Evolutionary conservation across 2,888 invertebrate genomes (phyloP).

Genomic region (Dysmachus trigonus): DNA sequence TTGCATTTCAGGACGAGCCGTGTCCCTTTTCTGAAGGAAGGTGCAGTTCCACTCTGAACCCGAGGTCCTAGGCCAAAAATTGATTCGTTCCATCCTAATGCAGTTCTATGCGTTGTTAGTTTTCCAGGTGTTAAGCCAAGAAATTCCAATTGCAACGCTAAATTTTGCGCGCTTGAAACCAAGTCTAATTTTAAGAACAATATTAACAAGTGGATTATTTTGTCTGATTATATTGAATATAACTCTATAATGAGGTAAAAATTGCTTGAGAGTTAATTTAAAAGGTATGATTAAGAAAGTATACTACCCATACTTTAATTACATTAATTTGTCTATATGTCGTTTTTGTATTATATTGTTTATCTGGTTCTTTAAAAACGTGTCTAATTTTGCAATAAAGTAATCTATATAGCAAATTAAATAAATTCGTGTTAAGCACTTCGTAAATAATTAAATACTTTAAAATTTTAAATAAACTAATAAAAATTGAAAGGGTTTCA

Average conservation of each 20-base stretch:
- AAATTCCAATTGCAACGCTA: slow-evolving; percentile 51
- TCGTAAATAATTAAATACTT: too few species aligned
- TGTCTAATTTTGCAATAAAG: too few species aligned
- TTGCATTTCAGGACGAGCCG: not conserved
- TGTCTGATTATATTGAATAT: not conserved
- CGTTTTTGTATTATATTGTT: too few species aligned
- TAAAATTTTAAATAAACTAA: not conserved
- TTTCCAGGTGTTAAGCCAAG: slow-evolving; percentile 53
- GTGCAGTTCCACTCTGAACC: not conserved
- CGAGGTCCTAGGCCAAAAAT: not conserved
- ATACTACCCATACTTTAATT: not conserved
- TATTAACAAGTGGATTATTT: not conserved
- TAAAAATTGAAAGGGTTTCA: not conserved
- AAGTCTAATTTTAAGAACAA: not conserved
- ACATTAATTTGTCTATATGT: too few species aligned
- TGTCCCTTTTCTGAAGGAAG: not conserved
- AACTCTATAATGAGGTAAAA: not conserved
- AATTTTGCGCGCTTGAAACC: slow-evolving; percentile 45
- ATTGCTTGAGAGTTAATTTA: not conserved
- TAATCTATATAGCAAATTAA: too few species aligned
- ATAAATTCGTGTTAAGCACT: too few species aligned
- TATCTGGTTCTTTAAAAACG: too few species aligned
- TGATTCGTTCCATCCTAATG: slow-evolving; percentile 33
- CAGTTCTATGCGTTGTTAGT: slow-evolving; percentile 39
- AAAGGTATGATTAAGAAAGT: too few species aligned